These are phyloP conservation scores for Ophiothrix spiculata DNA, from an alignment of 35 echinoderm and acorn worm species.

Conservation along the genomic window DNA sequence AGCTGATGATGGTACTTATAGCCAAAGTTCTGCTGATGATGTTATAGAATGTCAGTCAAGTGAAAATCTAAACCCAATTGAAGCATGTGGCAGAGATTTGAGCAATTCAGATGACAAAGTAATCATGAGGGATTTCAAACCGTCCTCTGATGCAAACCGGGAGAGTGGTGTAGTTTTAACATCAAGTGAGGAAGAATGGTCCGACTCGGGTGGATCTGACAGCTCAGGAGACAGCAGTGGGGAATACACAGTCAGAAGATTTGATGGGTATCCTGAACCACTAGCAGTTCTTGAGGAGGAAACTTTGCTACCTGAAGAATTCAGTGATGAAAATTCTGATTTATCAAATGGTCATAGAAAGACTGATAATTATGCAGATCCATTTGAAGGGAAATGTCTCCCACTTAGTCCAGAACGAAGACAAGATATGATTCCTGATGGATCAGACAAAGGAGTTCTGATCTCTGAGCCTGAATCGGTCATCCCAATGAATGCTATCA, in stretches of 20 bases:
- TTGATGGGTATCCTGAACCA: constrained; percentile 16
- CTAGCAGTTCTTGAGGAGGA: constrained; percentile 30
- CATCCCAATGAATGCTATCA: neutral
- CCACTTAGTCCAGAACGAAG: constrained; percentile 1
- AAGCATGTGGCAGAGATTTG: neutral
- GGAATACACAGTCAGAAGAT: neutral
- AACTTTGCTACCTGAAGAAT: neutral
- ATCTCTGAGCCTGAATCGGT: neutral
- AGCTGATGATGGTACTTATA: neutral
- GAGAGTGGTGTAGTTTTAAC: constrained; percentile 1
- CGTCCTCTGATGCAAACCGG: neutral
- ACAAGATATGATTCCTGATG: constrained; percentile 29
- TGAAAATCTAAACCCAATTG: neutral
- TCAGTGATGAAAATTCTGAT: constrained; percentile 20
- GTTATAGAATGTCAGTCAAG: neutral
- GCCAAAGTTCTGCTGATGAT: neutral
- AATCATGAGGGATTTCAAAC: neutral
- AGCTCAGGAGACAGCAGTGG: neutral
- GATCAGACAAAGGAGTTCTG: constrained; percentile 17
- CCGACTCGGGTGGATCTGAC: neutral
- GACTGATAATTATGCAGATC: neutral
- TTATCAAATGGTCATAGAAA: neutral
- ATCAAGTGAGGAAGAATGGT: neutral
- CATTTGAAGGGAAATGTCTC: neutral
- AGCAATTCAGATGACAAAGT: neutral